Conservation (phyloP, 2,888 invertebrate species). For the Phaedon cochleariae region DNA sequence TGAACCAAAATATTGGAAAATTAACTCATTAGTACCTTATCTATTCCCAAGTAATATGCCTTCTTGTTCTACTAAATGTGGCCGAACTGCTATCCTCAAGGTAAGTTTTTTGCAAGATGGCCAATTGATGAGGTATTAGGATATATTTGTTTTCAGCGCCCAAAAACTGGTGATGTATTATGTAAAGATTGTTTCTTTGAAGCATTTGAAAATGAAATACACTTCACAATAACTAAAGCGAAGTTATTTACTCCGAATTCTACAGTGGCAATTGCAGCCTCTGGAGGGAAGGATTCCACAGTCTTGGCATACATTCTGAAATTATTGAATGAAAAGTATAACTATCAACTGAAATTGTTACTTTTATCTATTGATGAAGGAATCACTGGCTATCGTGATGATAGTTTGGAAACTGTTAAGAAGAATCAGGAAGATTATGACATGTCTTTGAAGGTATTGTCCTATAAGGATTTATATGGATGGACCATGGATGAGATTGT, state of each 20-base stretch:
- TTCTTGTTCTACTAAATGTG: constrained; percentile 76
- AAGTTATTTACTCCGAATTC: constrained; percentile 84
- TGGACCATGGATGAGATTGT: constrained; percentile 99
- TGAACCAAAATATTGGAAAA: no score
- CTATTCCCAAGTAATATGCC: no score
- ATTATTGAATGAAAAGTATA: constrained; percentile 85
- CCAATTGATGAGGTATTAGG: no score
- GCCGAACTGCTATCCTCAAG: constrained; percentile 77
- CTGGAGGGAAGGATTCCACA: constrained; percentile 96
- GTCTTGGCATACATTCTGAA: constrained; percentile 95
- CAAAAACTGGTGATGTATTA: constrained; percentile 89
- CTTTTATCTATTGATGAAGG: constrained; percentile 98
- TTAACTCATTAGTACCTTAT: no score
- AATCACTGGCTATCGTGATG: constrained; percentile 94
- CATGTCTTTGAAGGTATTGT: constrained; percentile 92
- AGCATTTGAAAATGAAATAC: constrained; percentile 95
- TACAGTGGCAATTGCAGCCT: constrained; percentile 92
- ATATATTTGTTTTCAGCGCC: constrained; percentile 70
- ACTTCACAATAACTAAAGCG: constrained; percentile 85
- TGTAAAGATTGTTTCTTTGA: constrained; percentile 95
- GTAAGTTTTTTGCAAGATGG: background rate
- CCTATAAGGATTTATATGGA: constrained; percentile 96
- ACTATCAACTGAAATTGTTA: constrained; percentile 89
- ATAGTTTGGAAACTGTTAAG: constrained; percentile 96
- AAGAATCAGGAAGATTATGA: constrained; percentile 93